Evolutionary conservation across 2,113 vertebrate genomes (phyloP).

Genomic region (Cisticola juncidis): DNA sequence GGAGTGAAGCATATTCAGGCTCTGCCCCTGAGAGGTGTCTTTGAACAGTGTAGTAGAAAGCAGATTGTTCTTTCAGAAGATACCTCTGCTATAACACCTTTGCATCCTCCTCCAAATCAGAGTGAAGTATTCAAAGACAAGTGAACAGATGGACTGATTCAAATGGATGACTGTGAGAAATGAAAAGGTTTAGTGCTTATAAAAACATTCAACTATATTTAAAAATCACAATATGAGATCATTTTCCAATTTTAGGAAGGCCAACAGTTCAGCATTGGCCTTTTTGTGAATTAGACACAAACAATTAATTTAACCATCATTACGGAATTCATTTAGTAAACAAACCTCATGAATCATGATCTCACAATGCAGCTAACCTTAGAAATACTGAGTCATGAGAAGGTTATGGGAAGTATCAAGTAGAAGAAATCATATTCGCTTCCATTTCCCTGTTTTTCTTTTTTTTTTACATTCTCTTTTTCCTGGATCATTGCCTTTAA

Average conservation of each 20-base stretch:
- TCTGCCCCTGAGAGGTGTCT: neutral
- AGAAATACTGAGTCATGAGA: neutral
- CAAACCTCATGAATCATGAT: neutral
- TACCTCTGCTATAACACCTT: neutral
- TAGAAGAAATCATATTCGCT: neutral
- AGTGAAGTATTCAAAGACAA: neutral
- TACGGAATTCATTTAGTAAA: neutral
- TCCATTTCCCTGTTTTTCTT: neutral
- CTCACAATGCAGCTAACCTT: neutral
- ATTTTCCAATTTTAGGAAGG: neutral
- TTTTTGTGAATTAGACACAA: neutral
- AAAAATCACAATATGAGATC: neutral
- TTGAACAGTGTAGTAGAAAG: neutral
- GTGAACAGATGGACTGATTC: neutral
- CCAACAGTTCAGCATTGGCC: neutral
- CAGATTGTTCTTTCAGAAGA: neutral
- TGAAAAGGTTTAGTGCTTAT: neutral
- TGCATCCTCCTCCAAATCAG: neutral
- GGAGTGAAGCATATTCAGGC: neutral
- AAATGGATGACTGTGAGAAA: neutral
- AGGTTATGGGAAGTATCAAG: neutral
- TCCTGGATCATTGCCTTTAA: constrained; percentile 20
- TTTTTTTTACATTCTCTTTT: neutral
- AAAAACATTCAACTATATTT: neutral
- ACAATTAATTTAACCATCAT: neutral